Evolutionary conservation across 2,888 invertebrate genomes (phyloP).

Genomic region (Andrena trimmerana): DNA sequence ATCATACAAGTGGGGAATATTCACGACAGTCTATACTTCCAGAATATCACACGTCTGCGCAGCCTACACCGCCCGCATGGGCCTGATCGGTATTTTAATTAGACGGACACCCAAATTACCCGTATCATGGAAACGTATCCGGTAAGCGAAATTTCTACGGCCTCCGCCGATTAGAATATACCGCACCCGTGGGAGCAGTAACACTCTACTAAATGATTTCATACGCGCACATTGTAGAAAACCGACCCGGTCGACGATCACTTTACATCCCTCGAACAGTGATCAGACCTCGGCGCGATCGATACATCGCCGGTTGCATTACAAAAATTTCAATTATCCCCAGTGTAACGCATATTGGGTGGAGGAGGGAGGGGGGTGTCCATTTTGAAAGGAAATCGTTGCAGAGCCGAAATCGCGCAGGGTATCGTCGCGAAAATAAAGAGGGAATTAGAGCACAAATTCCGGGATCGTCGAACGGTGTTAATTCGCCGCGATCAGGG

Average conservation of each 20-base stretch:
- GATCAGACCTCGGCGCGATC: neutral
- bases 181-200: slow-evolving; percentile 18
- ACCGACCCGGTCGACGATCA: neutral
- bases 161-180: slow-evolving; percentile 20
- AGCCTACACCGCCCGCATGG: slow-evolving; percentile 23
- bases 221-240: neutral
- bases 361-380: too few species aligned
- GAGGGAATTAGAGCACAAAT: neutral
- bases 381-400: too few species aligned
- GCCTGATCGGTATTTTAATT: slow-evolving; percentile 45
- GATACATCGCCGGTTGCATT: too few species aligned
- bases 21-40: neutral
- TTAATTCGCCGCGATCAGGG: too few species aligned
- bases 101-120: slow-evolving; percentile 42
- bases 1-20: too few species aligned
- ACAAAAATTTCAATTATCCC: too few species aligned
- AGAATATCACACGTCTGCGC: neutral
- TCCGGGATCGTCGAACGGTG: neutral
- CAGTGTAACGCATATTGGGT: too few species aligned
- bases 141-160: slow-evolving; percentile 38
- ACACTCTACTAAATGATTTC: slow-evolving; percentile 18
- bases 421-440: neutral
- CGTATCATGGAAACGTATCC: slow-evolving; percentile 34
- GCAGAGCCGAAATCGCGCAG: too few species aligned
- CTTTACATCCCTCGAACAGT: neutral